Percentiles rank a stretch among this genome's conserved stretches.
phyloP scores from a whole-genome alignment of 2,888 invertebrate genomes.

The Rhagonycha lutea region DNA sequence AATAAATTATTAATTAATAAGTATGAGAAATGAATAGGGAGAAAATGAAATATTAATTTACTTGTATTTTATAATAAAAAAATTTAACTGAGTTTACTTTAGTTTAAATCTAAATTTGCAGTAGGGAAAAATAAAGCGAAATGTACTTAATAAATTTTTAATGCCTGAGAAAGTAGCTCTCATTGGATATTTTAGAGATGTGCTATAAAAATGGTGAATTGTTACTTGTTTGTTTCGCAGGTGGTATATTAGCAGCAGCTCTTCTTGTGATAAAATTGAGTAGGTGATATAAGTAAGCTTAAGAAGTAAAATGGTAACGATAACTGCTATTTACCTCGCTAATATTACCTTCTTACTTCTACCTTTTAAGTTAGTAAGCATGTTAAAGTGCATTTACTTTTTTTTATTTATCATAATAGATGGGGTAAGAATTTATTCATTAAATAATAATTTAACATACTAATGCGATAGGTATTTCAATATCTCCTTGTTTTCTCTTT shows the following conservation, averaged over 20 bases:
- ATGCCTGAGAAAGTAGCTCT: background rate
- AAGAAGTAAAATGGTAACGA: background rate
- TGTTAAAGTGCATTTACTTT: background rate
- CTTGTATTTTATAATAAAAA: background rate
- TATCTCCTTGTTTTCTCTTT: too few species aligned
- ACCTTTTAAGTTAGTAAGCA: background rate
- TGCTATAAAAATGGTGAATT: background rate
- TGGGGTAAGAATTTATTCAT: too few species aligned
- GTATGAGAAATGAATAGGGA: background rate
- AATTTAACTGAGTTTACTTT: background rate
- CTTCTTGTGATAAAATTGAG: background rate
- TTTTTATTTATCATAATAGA: too few species aligned
- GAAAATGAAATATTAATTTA: background rate
- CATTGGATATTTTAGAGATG: background rate
- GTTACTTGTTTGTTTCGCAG: background rate
- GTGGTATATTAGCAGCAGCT: background rate
- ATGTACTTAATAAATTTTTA: background rate
- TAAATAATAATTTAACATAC: too few species aligned
- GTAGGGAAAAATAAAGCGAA: background rate
- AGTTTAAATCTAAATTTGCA: background rate
- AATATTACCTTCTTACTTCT: background rate
- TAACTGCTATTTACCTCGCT: background rate
- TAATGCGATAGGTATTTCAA: too few species aligned
- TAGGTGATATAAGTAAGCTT: background rate
- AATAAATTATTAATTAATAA: background rate